Conservation (phyloP, 2,113 vertebrate genomes). For the Strix uralensis region DNA sequence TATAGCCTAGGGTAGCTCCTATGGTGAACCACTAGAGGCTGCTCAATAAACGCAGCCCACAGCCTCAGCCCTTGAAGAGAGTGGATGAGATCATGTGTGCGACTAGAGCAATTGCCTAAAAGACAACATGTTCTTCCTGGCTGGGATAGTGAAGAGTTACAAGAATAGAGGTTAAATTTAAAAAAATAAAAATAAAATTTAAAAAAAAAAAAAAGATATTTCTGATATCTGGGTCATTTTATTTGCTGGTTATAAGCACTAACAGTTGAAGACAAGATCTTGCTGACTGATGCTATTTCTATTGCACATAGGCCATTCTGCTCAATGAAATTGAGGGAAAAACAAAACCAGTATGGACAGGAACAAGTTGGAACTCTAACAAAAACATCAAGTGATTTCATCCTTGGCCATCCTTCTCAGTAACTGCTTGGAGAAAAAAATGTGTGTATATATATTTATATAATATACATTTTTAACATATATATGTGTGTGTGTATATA, state of each 20-base stretch:
- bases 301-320: neutral
- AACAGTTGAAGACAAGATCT: neutral
- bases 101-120: neutral
- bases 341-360: neutral
- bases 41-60: neutral
- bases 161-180: neutral
- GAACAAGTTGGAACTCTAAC: neutral
- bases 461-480: neutral
- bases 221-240: neutral
- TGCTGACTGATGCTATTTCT: neutral
- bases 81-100: neutral
- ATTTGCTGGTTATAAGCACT: neutral
- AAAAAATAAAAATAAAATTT: too few relatives aligned
- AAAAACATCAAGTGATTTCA: neutral
- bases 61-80: neutral
- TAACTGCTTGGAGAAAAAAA: neutral
- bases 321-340: neutral
- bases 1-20: neutral
- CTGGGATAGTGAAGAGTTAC: neutral
- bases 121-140: neutral
- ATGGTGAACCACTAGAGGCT: slow-evolving; percentile 4
- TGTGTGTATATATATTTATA: neutral
- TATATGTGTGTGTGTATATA: neutral
- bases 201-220: neutral
- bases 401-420: neutral